These are phyloP conservation scores for Carpatolechia fugitivella DNA, from an alignment of 2,888 invertebrate species.

Conservation along the genomic window DNA sequence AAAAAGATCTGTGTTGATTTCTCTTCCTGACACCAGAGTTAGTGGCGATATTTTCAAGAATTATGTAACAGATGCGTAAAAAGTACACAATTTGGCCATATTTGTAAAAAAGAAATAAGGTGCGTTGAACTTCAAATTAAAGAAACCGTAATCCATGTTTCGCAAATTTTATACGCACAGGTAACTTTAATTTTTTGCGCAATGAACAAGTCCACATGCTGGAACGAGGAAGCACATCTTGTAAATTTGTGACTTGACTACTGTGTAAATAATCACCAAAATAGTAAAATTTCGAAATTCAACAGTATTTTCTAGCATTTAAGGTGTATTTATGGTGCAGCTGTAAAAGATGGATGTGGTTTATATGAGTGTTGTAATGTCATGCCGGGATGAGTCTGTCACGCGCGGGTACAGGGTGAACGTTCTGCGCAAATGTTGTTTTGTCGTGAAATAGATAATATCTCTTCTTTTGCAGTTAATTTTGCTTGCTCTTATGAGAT, in stretches of 20 bases:
- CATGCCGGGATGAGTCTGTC: slow-evolving; percentile 61
- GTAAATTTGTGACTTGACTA: slow-evolving; percentile 1
- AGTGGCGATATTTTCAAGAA: no score
- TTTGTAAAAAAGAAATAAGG: slow-evolving; percentile 14
- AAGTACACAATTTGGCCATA: background rate
- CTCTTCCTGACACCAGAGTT: no score
- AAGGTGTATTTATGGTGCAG: background rate
- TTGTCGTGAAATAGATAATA: slow-evolving; percentile 28
- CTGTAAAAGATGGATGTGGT: background rate
- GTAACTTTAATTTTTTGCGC: slow-evolving; percentile 38
- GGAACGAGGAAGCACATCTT: slow-evolving; percentile 33
- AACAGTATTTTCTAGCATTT: no score
- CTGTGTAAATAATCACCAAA: background rate
- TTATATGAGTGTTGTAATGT: slow-evolving; percentile 41
- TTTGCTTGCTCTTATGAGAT: background rate
- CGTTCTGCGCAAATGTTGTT: slow-evolving; percentile 55
- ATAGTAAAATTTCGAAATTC: background rate
- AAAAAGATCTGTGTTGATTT: no score
- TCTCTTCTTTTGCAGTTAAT: background rate
- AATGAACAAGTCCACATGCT: slow-evolving; percentile 48
- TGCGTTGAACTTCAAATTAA: slow-evolving; percentile 46
- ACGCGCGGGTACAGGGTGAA: slow-evolving; percentile 61
- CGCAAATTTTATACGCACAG: slow-evolving; percentile 25
- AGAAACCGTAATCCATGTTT: slow-evolving; percentile 35
- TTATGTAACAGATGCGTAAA: no score